A percentile compares a stretch with the other conserved stretches of the same genome.
These are phyloP conservation scores for Sclerurus mexicanus DNA, from an alignment of 2,113 vertebrate species.

Conservation along the genomic window DNA sequence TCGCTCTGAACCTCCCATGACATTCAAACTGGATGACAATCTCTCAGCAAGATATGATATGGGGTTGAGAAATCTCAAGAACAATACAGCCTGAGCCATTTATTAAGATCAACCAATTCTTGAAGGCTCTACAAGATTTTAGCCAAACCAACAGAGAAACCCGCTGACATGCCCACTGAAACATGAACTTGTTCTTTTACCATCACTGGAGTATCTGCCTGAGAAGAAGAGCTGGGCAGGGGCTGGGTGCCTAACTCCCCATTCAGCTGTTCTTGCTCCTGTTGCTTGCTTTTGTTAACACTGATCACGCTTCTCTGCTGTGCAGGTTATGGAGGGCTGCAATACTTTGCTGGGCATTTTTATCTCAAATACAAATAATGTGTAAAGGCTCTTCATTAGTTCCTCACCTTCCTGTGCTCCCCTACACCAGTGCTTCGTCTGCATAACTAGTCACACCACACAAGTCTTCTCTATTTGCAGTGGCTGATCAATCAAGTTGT, in stretches of 20 bases:
- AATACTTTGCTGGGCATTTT: background rate
- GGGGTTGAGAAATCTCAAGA: background rate
- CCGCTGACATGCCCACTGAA: background rate
- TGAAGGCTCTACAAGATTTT: background rate
- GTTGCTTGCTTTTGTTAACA: background rate
- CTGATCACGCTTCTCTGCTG: background rate
- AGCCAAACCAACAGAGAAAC: background rate
- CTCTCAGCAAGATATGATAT: background rate
- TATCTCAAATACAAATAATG: background rate
- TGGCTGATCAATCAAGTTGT: background rate
- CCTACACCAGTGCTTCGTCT: background rate
- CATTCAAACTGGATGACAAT: background rate
- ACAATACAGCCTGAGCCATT: background rate
- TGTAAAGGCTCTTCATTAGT: background rate
- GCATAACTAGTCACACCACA: background rate
- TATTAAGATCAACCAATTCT: background rate
- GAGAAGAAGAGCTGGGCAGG: background rate
- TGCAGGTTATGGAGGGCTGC: background rate
- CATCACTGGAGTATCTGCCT: background rate
- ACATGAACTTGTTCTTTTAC: background rate
- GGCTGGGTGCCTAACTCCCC: background rate
- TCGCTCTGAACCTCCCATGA: background rate
- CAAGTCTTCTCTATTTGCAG: background rate
- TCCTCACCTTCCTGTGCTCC: background rate
- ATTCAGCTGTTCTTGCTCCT: background rate